Evolutionary conservation across 2,888 invertebrate genomes (phyloP).

Genomic region (Minunthozetes semirufus): DNA sequence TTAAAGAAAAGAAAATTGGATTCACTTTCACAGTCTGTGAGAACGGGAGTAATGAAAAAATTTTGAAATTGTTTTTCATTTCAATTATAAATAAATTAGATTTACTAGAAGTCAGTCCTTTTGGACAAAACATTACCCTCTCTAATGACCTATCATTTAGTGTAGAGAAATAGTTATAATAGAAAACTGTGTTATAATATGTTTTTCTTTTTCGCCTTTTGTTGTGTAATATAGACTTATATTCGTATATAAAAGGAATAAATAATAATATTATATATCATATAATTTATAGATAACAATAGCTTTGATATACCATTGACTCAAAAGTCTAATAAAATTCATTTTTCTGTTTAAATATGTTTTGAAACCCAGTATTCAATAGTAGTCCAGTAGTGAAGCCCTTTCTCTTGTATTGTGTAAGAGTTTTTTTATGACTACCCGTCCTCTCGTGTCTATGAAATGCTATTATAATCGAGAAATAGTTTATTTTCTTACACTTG

Average conservation of each 20-base stretch:
- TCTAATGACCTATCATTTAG: slow-evolving; percentile 1
- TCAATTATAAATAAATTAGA: slow-evolving; percentile 9
- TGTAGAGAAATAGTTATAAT: background rate
- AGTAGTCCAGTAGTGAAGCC: background rate
- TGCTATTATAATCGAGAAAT: too few relatives aligned
- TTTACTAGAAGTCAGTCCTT: too few relatives aligned
- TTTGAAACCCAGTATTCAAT: too few relatives aligned
- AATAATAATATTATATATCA: background rate
- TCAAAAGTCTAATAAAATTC: background rate
- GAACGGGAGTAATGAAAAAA: background rate
- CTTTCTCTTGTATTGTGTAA: too few relatives aligned
- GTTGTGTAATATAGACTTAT: too few relatives aligned
- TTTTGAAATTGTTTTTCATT: background rate
- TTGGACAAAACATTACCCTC: background rate
- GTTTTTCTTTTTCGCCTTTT: background rate
- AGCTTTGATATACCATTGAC: slow-evolving; percentile 3
- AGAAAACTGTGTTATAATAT: background rate
- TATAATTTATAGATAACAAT: background rate
- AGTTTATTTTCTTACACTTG: too few relatives aligned
- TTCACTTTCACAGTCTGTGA: background rate
- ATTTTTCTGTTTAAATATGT: background rate
- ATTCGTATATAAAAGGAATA: too few relatives aligned
- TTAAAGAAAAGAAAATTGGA: background rate
- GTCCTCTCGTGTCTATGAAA: too few relatives aligned
- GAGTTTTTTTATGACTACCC: too few relatives aligned